Evolutionary conservation across 2,797 vertebrate species (phyloP).

Genomic region (Anguilla pacifica): DNA sequence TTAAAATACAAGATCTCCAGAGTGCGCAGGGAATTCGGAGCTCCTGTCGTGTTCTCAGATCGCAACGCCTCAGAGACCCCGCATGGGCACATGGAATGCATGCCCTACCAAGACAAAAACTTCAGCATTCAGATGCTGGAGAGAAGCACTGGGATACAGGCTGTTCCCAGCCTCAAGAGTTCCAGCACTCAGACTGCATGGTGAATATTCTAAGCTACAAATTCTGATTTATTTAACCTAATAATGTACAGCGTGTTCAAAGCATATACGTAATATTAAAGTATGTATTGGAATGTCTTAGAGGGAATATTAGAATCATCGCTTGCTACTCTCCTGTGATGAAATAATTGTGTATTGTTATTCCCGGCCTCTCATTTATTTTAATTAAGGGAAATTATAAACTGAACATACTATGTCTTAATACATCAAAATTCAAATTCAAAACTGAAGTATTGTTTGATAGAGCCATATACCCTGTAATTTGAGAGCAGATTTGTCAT

Average conservation of each 20-base stretch:
- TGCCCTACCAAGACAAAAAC: conserved; percentile 76
- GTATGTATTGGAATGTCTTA: background rate
- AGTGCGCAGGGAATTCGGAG: conserved; percentile 68
- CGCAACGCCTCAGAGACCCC: conserved; percentile 65
- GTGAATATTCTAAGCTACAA: conserved; percentile 54
- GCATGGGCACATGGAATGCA: conserved; percentile 71
- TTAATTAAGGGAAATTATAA: background rate
- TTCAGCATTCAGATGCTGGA: conserved; percentile 80
- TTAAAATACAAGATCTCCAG: conserved; percentile 77
- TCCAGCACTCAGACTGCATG: conserved; percentile 82
- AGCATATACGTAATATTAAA: background rate
- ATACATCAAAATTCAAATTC: background rate
- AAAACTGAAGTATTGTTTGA: background rate
- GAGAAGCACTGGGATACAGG: conserved; percentile 74
- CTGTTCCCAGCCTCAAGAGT: conserved; percentile 65
- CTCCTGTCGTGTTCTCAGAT: conserved; percentile 73
- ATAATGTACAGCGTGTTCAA: background rate
- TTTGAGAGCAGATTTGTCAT: background rate
- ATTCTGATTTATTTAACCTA: background rate
- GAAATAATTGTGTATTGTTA: background rate
- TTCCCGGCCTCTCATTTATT: background rate
- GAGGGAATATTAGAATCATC: background rate
- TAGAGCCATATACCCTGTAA: background rate
- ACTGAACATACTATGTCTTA: background rate
- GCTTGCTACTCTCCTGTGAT: background rate